phyloP scores from a whole-genome alignment of 2,113 vertebrate genomes.

The Oreochromis niloticus region DNA sequence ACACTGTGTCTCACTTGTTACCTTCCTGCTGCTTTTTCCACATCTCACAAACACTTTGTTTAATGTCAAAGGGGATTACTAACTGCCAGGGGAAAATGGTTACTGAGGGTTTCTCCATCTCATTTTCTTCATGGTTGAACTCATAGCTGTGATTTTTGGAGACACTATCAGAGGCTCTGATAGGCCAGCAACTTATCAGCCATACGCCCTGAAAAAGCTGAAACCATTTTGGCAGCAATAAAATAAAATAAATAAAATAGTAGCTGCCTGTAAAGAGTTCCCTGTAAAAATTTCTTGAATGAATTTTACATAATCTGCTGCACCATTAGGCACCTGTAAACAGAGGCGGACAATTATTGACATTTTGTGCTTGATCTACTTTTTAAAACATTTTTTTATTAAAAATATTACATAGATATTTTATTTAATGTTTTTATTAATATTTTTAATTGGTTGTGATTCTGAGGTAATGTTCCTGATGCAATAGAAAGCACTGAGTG shows the following conservation, averaged over 20 bases:
- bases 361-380: neutral
- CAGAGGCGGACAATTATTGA: neutral
- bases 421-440: neutral
- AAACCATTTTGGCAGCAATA: neutral
- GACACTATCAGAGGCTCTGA: neutral
- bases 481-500: neutral
- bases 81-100: neutral
- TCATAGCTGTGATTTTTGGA: neutral
- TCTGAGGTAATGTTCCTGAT: neutral
- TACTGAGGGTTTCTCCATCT: neutral
- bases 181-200: neutral
- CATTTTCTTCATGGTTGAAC: neutral
- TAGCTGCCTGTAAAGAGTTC: neutral
- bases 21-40: neutral
- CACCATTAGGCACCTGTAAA: accelerated
- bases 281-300: neutral
- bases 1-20: neutral
- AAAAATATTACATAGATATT: neutral
- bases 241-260: neutral
- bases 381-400: neutral
- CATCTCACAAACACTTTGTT: neutral
- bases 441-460: neutral
- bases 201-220: neutral
- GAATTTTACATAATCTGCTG: neutral
- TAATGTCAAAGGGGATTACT: neutral